phyloP scores from a whole-genome alignment of 92 coral and sea anemone genomes.

The Heteractis magnifica region DNA sequence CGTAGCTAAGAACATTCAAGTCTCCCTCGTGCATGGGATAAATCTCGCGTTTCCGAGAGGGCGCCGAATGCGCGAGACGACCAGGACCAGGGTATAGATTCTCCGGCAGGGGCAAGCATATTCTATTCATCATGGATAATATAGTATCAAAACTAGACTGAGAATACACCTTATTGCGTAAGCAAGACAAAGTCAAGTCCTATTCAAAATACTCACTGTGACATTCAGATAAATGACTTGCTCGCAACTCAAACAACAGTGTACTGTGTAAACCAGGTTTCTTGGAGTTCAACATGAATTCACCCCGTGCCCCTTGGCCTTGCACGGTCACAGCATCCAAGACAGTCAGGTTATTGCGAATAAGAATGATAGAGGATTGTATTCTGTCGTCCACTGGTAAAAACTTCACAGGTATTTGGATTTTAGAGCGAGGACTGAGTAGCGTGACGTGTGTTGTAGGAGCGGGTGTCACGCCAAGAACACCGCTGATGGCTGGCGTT shows the following conservation, averaged over 20 bases:
- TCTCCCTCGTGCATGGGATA: too few species aligned
- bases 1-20: too few species aligned
- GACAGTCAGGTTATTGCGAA: conserved; percentile 93
- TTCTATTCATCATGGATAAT: too few species aligned
- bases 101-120: too few species aligned
- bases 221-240: conserved; percentile 83
- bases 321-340: conserved; percentile 86
- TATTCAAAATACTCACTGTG: conserved; percentile 65
- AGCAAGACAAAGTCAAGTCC: neutral
- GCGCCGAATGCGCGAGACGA: too few species aligned
- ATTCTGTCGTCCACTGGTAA: conserved; percentile 82
- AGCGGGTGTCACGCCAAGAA: conserved; percentile 62
- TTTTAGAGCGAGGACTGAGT: conserved; percentile 80
- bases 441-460: conserved; percentile 64
- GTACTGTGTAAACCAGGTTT: conserved; percentile 89
- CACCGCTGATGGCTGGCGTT: conserved; percentile 44
- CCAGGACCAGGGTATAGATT: too few species aligned
- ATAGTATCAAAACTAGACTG: too few species aligned
- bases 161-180: neutral
- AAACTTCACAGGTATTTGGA: conserved; percentile 77
- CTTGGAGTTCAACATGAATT: conserved; percentile 85
- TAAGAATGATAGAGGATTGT: conserved; percentile 74
- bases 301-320: conserved; percentile 96
- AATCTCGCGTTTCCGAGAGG: too few species aligned
- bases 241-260: conserved; percentile 77